phyloP scores from a whole-genome alignment of 2,113 vertebrate species.

The Sterrhoptilus dennistouni region DNA sequence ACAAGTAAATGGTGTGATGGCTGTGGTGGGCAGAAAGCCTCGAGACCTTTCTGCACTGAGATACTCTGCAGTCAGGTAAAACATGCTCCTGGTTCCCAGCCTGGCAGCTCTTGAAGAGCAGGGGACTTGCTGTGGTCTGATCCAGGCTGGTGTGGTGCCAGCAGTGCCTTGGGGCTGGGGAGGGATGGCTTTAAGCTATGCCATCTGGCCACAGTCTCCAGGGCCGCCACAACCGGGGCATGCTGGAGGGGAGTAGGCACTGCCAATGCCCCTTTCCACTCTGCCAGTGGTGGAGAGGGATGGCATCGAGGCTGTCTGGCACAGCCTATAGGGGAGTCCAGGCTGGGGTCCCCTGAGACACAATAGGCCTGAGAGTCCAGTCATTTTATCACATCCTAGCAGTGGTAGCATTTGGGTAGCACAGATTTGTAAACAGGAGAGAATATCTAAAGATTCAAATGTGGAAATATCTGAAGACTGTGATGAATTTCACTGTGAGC shows the following conservation, averaged over 20 bases:
- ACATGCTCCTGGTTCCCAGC: not conserved
- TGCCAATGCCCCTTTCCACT: not conserved
- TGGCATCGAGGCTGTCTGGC: not conserved
- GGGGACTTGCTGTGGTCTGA: not conserved
- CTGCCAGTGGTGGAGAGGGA: not conserved
- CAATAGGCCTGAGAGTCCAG: not conserved
- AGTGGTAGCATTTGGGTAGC: not conserved
- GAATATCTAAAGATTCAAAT: not conserved
- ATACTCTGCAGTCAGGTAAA: not conserved
- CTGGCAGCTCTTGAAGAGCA: not conserved
- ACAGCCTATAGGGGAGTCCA: accelerated
- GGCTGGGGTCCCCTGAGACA: not conserved
- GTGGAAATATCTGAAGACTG: not conserved
- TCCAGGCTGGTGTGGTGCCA: not conserved
- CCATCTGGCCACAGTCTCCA: not conserved
- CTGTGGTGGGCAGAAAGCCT: not conserved
- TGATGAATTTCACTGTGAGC: not conserved
- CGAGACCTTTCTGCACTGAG: not conserved
- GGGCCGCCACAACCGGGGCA: not conserved
- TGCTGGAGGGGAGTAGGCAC: not conserved
- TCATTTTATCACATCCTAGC: not conserved
- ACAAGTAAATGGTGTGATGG: accelerated
- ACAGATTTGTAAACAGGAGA: not conserved
- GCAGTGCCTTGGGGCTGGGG: constrained; percentile 4
- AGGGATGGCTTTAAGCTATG: not conserved